A percentile compares a stretch with the other conserved stretches of the same genome.
phyloP scores from a whole-genome alignment of 2,888 invertebrate genomes.

The Abscondita cerata region DNA sequence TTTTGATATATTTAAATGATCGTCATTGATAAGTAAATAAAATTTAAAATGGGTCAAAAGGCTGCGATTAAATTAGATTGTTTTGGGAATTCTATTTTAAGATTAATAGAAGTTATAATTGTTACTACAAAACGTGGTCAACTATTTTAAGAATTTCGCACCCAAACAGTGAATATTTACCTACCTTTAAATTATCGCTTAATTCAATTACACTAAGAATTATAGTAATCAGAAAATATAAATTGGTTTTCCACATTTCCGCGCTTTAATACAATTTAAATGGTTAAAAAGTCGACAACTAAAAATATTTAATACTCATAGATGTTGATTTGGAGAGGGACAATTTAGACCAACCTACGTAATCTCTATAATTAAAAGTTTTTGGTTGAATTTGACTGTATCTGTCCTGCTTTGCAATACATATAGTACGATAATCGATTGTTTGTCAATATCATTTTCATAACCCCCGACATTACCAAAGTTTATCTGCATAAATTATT shows the following conservation, averaged over 20 bases:
- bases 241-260: constrained; percentile 11
- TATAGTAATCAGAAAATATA: background rate
- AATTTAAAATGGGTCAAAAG: background rate
- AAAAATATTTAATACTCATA: constrained; percentile 23
- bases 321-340: constrained; percentile 20
- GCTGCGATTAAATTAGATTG: constrained; percentile 4
- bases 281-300: constrained; percentile 13
- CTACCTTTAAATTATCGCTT: constrained; percentile 24
- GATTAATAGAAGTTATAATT: constrained; percentile 1
- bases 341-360: constrained; percentile 18
- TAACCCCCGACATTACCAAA: too few relatives aligned
- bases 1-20: too few relatives aligned
- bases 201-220: constrained; percentile 15
- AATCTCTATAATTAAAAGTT: constrained; percentile 25
- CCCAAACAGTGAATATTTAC: constrained; percentile 18
- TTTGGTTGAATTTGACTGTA: too few relatives aligned
- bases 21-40: background rate
- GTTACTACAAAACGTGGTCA: background rate
- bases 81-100: constrained; percentile 1
- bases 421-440: too few relatives aligned
- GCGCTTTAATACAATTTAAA: constrained; percentile 13
- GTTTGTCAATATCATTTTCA: too few relatives aligned
- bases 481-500: too few relatives aligned
- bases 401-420: too few relatives aligned
- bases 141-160: background rate